Conservation (phyloP, 1,140 invertebrate species). For the Mactra quadrangularis region DNA sequence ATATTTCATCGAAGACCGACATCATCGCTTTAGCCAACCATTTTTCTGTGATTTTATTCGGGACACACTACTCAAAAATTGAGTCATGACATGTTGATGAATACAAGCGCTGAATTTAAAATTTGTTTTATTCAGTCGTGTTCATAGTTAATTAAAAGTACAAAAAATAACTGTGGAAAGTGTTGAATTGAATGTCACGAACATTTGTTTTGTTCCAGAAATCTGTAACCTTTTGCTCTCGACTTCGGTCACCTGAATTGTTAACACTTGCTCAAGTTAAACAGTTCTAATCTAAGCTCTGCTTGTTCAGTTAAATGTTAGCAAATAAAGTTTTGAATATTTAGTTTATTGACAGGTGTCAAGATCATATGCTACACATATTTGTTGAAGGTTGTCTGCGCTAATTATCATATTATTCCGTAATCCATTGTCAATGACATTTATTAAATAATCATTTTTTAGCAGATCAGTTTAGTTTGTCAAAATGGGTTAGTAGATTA, state of each 20-base stretch:
- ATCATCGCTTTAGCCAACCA: no score
- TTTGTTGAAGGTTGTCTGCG: neutral
- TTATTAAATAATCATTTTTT: neutral
- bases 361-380: neutral
- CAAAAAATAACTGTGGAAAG: neutral
- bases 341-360: neutral
- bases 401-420: neutral
- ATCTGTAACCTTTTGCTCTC: neutral
- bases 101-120: conserved; percentile 28
- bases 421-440: no score
- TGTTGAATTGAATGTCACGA: neutral
- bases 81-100: conserved; percentile 37
- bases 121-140: neutral
- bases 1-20: no score
- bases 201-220: neutral
- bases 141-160: neutral
- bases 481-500: conserved; percentile 37
- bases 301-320: no score
- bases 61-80: no score
- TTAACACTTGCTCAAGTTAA: no score
- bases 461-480: neutral
- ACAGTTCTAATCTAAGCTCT: no score
- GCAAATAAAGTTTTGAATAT: neutral
- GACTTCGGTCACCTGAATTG: no score
- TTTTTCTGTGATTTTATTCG: no score